phyloP scores from a whole-genome alignment of 2,797 vertebrate species.

The Sebastes aleutianus region DNA sequence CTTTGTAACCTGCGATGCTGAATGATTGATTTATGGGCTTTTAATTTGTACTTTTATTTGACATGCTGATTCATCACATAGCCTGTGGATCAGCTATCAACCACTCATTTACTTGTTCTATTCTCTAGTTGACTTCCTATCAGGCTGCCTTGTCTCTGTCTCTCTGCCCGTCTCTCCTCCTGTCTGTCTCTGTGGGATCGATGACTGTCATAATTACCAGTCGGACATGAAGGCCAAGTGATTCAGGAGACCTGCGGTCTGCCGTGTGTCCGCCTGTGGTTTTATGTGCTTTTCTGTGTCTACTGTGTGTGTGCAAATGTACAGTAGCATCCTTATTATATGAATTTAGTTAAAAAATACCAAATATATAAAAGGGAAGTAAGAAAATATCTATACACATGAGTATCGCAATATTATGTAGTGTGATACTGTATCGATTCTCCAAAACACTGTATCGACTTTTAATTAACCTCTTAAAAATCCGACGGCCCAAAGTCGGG shows the following conservation, averaged over 20 bases:
- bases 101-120: not conserved
- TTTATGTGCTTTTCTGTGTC: not conserved
- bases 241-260: not conserved
- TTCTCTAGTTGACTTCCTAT: conserved; percentile 13
- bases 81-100: not conserved
- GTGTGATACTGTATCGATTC: too few relatives aligned
- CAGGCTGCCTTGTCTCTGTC: not conserved
- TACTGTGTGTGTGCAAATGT: not conserved
- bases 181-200: not conserved
- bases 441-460: too few relatives aligned
- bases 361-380: not conserved
- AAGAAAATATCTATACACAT: too few relatives aligned
- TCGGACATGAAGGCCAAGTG: conserved; percentile 7
- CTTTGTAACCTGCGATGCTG: not conserved
- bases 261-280: conserved; percentile 3
- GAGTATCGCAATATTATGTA: too few relatives aligned
- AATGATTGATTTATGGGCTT: conserved; percentile 12
- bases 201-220: conserved; percentile 38
- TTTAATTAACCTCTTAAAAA: too few relatives aligned
- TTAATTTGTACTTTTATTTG: conserved; percentile 16
- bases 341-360: not conserved
- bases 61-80: conserved; percentile 10
- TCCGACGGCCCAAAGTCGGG: too few relatives aligned
- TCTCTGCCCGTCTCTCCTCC: not conserved
- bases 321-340: not conserved